Evolutionary conservation across 2,888 invertebrate genomes (phyloP), one percentile per base, ranked within the genome.

Genomic region (Cecidostiba fungosa): DNA sequence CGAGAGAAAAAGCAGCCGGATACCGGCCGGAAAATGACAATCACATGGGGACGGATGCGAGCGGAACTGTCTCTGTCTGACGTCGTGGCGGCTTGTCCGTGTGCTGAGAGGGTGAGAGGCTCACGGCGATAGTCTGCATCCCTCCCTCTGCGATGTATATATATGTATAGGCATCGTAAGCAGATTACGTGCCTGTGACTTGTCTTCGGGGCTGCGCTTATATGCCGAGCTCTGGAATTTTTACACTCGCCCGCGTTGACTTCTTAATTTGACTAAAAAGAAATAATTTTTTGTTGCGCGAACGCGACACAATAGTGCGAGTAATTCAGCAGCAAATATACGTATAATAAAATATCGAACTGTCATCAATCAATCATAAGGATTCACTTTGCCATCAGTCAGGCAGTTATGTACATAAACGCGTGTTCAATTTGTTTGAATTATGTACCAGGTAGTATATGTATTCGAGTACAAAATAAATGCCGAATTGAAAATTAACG

Each of bases 11-110:
- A 72, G 29, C 59, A 88, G 85, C 91, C 93, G 93, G 93, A 93
- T 90, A 91, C 88, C 85, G 69, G 91, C 93, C 93, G 93, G 93
- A 92, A 93, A 93, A 92, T 93, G 93, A 93, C 93, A 93, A 93
- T 93, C 93, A 93, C 90, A 87, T 87, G 91, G 87, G 88, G 88
- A 89, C 86, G 89, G 87, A 90, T 91, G 89, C 90, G 88, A 88
- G 90, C 87, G 90, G 88, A 91, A 89, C 87, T 88, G 87, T 86
- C 87, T 87, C 90, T 92, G 92, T 92, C 92, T 93, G 92, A 92
- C 43, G 59, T 85, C 92, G 92, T 92, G 90, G 36, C 26, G 36
- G 19, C 6, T 8, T 1, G 32, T 6, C 32, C 16, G 66, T 19
- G 43, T 12, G n/a, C n/a, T n/a, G 77, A 66, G 66, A 39, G 77